Conservation (phyloP, 2,113 vertebrate genomes). For the Phrynosoma platyrhinos region DNA sequence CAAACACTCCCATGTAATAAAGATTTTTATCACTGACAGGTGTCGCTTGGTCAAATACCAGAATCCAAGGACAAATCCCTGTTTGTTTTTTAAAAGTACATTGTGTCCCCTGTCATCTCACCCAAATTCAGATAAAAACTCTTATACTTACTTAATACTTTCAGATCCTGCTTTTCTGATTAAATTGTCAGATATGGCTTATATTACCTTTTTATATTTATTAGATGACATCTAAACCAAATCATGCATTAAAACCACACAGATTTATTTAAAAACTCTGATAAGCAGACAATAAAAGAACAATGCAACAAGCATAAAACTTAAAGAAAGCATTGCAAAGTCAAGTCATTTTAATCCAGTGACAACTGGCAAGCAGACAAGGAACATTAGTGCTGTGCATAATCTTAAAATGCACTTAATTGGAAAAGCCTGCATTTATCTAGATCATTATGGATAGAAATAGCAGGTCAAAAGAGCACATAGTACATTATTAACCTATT, state of each 20-base stretch:
- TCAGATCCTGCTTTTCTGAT: neutral
- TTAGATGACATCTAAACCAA: neutral
- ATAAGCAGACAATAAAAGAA: neutral
- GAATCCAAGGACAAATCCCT: slow-evolving; percentile 9
- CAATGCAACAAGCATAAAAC: neutral
- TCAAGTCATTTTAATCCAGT: neutral
- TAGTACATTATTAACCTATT: neutral
- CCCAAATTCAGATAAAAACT: neutral
- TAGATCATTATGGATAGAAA: neutral
- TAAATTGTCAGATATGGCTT: neutral
- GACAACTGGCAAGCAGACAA: neutral
- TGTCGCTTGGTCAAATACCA: slow-evolving; percentile 6
- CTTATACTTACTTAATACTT: neutral
- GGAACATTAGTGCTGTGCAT: neutral
- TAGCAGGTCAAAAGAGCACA: neutral
- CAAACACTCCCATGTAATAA: slow-evolving; percentile 23
- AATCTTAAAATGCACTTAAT: neutral
- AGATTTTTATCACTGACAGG: slow-evolving; percentile 32
- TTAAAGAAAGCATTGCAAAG: neutral
- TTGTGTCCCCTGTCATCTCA: neutral
- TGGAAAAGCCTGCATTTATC: neutral
- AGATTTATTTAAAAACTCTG: neutral
- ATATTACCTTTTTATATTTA: neutral
- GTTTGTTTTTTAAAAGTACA: neutral
- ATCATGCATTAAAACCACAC: neutral